phyloP scores from a whole-genome alignment of 2,113 vertebrate genomes.

The Phrynosoma blainvillii region DNA sequence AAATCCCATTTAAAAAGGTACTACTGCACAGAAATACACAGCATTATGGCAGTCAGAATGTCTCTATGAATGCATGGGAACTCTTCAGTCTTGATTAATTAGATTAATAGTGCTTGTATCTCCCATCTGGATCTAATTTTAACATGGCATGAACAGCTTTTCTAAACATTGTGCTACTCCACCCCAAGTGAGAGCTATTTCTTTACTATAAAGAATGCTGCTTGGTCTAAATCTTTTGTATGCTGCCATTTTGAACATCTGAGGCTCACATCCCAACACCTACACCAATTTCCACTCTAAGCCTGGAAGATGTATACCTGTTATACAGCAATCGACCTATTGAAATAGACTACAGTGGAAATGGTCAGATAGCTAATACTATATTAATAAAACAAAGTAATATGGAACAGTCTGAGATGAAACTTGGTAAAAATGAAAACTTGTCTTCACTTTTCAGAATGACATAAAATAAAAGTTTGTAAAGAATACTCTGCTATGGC shows the following conservation, averaged over 20 bases:
- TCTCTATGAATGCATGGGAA: background rate
- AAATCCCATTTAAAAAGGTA: constrained; percentile 1
- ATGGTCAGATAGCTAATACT: background rate
- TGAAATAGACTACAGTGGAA: background rate
- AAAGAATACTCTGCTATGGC: background rate
- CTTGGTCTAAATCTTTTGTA: background rate
- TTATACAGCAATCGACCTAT: background rate
- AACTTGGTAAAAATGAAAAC: background rate
- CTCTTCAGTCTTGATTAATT: background rate
- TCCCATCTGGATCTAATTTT: background rate
- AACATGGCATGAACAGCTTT: background rate
- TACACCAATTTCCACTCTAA: background rate
- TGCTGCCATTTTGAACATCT: background rate
- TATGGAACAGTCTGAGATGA: background rate
- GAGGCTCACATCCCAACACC: background rate
- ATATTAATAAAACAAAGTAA: background rate
- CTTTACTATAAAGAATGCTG: background rate
- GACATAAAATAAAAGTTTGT: background rate
- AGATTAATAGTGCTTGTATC: background rate
- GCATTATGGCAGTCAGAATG: background rate
- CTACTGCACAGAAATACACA: background rate
- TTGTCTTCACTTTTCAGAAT: background rate
- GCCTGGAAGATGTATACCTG: background rate
- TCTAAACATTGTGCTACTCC: background rate
- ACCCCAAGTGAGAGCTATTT: background rate